phyloP scores from a whole-genome alignment of 1,140 invertebrate species.

The Rhyzopertha dominica region DNA sequence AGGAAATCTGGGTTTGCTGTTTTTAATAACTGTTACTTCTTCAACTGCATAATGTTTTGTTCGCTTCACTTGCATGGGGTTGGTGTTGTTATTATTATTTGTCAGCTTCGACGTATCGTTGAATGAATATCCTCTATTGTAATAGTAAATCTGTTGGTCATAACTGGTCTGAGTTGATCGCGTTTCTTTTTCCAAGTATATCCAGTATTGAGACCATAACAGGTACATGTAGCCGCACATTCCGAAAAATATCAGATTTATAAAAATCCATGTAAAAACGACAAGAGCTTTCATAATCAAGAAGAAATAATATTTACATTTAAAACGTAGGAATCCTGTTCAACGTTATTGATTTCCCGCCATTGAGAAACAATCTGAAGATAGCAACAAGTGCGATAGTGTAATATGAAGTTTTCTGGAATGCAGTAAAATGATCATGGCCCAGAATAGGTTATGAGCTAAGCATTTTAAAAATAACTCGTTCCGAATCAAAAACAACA shows the following conservation, averaged over 20 bases:
- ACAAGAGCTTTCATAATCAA: conserved; percentile 56
- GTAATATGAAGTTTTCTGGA: background rate
- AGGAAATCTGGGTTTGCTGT: conserved; percentile 53
- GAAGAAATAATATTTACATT: conserved; percentile 10
- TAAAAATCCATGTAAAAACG: conserved; percentile 64
- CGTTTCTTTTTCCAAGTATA: conserved; percentile 50
- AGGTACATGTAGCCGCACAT: conserved; percentile 67
- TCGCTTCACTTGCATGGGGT: conserved; percentile 16
- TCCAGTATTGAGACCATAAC: conserved; percentile 67
- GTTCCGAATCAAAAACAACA: background rate
- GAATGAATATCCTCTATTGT: conserved; percentile 38
- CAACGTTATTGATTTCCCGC: background rate
- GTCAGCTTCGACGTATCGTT: conserved; percentile 24
- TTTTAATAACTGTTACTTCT: conserved; percentile 40
- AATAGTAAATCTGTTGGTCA: conserved; percentile 43
- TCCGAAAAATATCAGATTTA: conserved; percentile 63
- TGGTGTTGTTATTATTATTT: conserved; percentile 7
- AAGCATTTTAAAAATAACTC: conserved; percentile 1
- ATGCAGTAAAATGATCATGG: background rate
- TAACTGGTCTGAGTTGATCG: conserved; percentile 42
- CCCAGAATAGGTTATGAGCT: background rate
- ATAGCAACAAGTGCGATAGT: background rate
- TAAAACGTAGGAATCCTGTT: background rate
- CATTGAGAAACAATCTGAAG: background rate
- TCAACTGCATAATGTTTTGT: conserved; percentile 39